Percentiles rank a stretch among this genome's conserved stretches.
Evolutionary conservation across 2,888 invertebrate genomes (phyloP).

Genomic region (Aquatica leii): DNA sequence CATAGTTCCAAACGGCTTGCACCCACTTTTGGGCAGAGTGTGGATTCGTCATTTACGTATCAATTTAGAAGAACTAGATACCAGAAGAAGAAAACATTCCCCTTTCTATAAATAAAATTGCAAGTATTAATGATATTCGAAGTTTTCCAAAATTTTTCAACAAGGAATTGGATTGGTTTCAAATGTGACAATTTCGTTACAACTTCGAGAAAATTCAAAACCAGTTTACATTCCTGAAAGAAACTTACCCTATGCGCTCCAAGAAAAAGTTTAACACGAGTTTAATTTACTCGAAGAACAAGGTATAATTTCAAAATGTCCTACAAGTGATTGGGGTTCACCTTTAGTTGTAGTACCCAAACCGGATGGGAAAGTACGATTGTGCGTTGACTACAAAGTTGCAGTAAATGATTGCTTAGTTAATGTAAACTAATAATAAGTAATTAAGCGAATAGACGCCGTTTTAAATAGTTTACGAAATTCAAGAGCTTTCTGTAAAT

Average conservation of each 20-base stretch:
- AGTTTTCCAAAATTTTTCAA: constrained; percentile 34
- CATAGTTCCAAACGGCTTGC: too few relatives aligned
- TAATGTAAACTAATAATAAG: constrained; percentile 2
- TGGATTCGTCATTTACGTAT: constrained; percentile 1
- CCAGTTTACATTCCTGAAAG: constrained; percentile 32
- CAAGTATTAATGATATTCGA: constrained; percentile 7
- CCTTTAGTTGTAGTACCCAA: constrained; percentile 39
- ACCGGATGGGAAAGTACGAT: constrained; percentile 34
- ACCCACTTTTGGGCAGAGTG: too few relatives aligned
- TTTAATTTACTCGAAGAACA: constrained; percentile 33
- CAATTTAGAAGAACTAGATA: constrained; percentile 7
- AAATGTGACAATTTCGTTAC: constrained; percentile 34
- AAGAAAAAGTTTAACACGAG: constrained; percentile 35
- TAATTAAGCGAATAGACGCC: constrained; percentile 19
- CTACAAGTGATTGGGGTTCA: constrained; percentile 34
- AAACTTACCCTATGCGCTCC: constrained; percentile 35
- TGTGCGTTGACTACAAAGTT: constrained; percentile 37
- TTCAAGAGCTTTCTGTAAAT: constrained; percentile 42
- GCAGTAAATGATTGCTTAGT: constrained; percentile 14
- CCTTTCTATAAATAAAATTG: constrained; percentile 3
- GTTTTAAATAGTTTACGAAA: constrained; percentile 10
- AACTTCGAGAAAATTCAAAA: constrained; percentile 42
- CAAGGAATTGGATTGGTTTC: constrained; percentile 38
- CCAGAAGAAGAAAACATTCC: background rate
- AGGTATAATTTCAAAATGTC: constrained; percentile 36